A percentile compares a stretch with the other conserved stretches of the same genome.
These are phyloP conservation scores for Augochlora pura DNA, from an alignment of 1,140 invertebrate genomes.

Conservation along the genomic window DNA sequence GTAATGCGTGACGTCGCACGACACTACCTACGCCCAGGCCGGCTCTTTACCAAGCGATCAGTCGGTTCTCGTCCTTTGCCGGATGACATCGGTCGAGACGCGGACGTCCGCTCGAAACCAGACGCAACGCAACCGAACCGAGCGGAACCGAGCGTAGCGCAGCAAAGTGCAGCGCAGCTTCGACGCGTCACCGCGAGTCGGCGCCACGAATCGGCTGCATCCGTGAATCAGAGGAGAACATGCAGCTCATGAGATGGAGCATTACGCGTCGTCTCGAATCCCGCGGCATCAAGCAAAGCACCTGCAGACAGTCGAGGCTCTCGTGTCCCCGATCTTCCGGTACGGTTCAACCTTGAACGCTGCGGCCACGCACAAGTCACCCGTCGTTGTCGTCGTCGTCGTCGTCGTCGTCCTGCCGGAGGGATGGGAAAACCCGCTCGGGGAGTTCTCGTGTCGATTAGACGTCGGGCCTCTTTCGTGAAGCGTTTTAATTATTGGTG, in stretches of 20 bases:
- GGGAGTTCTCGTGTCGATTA: not conserved
- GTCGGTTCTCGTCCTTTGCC: conserved; percentile 72
- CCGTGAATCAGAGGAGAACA: conserved; percentile 28
- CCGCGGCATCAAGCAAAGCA: conserved; percentile 62
- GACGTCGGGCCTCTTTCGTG: not conserved
- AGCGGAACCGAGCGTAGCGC: no score
- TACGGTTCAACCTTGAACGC: conserved; percentile 51
- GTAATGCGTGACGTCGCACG: conserved; percentile 57
- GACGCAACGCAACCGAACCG: no score
- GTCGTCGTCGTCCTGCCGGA: not conserved
- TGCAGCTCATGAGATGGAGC: conserved; percentile 79
- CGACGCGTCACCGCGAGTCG: conserved; percentile 28
- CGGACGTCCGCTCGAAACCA: conserved; percentile 32
- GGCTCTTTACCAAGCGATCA: conserved; percentile 66
- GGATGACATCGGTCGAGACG: conserved; percentile 57
- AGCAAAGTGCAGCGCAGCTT: conserved; percentile 14
- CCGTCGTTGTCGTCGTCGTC: not conserved
- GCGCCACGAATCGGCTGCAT: conserved; percentile 8
- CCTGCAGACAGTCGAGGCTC: conserved; percentile 55
- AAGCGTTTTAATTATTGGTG: conserved; percentile 9
- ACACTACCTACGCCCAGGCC: conserved; percentile 63
- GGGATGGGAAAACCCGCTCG: no score
- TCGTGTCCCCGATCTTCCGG: conserved; percentile 63
- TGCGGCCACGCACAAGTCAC: no score
- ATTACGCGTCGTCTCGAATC: conserved; percentile 73